Percentiles rank a stretch among this genome's conserved stretches.
Conservation (phyloP, 2,888 invertebrate genomes). For the Tortricodes alternella region DNA sequence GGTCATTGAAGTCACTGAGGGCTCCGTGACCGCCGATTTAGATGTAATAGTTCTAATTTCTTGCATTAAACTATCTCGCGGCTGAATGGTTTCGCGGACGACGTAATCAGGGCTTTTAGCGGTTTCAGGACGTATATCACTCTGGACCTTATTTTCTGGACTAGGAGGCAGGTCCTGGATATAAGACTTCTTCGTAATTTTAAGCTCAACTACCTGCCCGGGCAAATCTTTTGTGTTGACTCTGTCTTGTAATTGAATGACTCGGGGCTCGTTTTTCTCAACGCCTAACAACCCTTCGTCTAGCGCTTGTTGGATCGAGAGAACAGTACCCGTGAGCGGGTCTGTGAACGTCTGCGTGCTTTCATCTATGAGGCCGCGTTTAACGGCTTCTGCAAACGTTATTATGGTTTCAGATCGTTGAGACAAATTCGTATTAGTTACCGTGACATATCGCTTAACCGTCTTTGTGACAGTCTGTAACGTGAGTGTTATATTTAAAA, state of each 20-base stretch:
- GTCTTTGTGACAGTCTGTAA: conserved; percentile 93
- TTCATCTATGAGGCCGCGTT: conserved; percentile 91
- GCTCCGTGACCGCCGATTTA: conserved; percentile 69
- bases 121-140: conserved; percentile 81
- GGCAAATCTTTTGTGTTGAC: conserved; percentile 66
- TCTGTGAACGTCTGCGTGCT: conserved; percentile 89
- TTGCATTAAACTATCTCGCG: conserved; percentile 51
- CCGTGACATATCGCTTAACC: conserved; percentile 90
- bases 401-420: conserved; percentile 84
- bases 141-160: conserved; percentile 75
- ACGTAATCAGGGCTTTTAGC: conserved; percentile 81
- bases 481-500: conserved; percentile 93
- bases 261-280: conserved; percentile 77
- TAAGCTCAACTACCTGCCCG: conserved; percentile 76
- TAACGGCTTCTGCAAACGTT: conserved; percentile 90
- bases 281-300: conserved; percentile 87
- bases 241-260: conserved; percentile 68
- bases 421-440: conserved; percentile 85
- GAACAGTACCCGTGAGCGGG: conserved; percentile 87
- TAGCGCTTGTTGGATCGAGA: conserved; percentile 90
- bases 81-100: conserved; percentile 48
- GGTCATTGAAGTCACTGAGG: conserved; percentile 73
- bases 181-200: conserved; percentile 79
- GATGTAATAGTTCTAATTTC: conserved; percentile 70
- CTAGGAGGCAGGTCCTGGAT: conserved; percentile 73